Base-by-base conservation (phyloP, 2,888 invertebrate species). In the Oxycera nigricornis region DNA sequence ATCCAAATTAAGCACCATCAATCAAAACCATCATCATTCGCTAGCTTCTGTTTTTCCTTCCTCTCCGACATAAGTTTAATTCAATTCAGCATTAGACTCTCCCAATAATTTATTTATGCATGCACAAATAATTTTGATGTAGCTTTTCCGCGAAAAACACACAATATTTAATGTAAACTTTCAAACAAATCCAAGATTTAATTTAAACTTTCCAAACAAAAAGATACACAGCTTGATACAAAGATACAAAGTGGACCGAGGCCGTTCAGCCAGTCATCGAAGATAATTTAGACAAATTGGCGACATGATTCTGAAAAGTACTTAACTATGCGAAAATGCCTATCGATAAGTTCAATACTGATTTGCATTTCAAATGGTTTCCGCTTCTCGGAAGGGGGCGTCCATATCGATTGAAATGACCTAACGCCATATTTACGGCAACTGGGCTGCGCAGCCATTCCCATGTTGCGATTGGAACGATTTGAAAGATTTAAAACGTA, bases 201-300 rank as follows among this genome's bases (percentile, higher is more conserved):
- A n/a, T n/a, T n/a, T n/a, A n/a, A n/a, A n/a, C 35, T 35, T 35
- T 11, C 7, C 35, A 11, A 35, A 35, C 6, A 35, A 35, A 35
- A 35, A 7, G 35, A 35, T 35, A 11, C 6, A 35, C 7, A 35
- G 35, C 6, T 35, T 11, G 35, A 35, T 11, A 35, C 35, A 35
- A 46, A 46, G 46, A 46, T 11, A 46, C 46, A n/a, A n/a, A n/a
- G 46, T 46, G 17, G n/a, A 46, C 46, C 11, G 17, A 46, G 17
- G 46, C 46, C 3, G 17, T n/a, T n/a, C 46, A 55, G 55, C 70
- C 55, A 52, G 70, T 70, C 70, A 52, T 70, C 70, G 30, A 55
- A 22, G 55, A 70, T 41, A 70, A 70, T 70, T 70, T 55, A 70
- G 70, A 70, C 70, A 70, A 35, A 35, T 70, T 70, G 70, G 70